Evolutionary conservation across 2,113 vertebrate genomes (phyloP), one percentile per base, ranked within the genome.

Genomic region (Ictalurus punctatus): DNA sequence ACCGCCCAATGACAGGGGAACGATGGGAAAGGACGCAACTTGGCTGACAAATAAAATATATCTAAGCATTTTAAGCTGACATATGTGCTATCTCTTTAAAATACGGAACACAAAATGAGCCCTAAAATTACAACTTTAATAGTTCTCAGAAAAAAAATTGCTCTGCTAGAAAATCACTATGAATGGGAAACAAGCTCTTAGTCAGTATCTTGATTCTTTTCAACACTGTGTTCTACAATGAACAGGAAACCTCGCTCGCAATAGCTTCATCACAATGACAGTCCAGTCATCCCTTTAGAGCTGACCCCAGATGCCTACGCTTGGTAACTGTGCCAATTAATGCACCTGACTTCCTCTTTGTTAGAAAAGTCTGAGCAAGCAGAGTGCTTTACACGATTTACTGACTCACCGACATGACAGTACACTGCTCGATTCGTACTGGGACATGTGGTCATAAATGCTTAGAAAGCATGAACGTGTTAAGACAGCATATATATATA

Each of bases 311-410:
- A 85, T n/a, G 61, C 59, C 25, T 81, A n/a, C 63, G 65, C 76
- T 71, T 86, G 83, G 65, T 54, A 83, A 88, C 74, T 25, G 2
- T 82, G 40, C 80, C 69, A 85, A 78, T 81, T 71, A 58, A 59
- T 71, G 82, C 82, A 85, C 86, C 69, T 76, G 86, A 73, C 74
- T 59, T 82, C 69, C 78, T 78, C 90, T 83, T 88, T 88, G 83
- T 88, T 21, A 65, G 63, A 86, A 86, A 82, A 40, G 65, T 83
- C 71, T 54, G 37, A 44, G 44, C 69, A 63, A 81, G 84, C 83
- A 87, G 71, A 80, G 48, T 48, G 52, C 34, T 80, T 63, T 73
- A 82, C 78, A 67, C 40, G 44, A 67, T 14, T 44, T 79, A 56
- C 78, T 86, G 87, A 81, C 74, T 69, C 37, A 30, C 76, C 7